Evolutionary conservation across 2,888 invertebrate genomes (phyloP).

Genomic region (Cremastinae sp.): DNA sequence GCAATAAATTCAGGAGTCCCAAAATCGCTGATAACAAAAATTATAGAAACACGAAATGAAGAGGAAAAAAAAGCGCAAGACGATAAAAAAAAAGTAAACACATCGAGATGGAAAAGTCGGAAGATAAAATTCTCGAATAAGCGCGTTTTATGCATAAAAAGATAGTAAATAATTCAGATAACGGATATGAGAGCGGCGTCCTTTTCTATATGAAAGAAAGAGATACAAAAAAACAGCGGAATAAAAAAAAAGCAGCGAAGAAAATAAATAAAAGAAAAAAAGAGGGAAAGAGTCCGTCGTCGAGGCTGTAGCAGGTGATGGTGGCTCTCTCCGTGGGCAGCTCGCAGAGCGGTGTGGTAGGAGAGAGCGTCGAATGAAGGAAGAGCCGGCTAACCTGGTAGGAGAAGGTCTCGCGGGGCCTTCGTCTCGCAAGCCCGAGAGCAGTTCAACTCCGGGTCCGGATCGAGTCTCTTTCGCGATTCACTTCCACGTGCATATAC

Average conservation of each 20-base stretch:
- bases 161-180: constrained; percentile 27
- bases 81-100: too few species aligned
- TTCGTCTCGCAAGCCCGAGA: constrained; percentile 68
- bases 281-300: too few species aligned
- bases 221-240: too few species aligned
- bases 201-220: constrained; percentile 11
- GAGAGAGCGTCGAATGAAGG: constrained; percentile 57
- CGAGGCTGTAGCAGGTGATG: constrained; percentile 61
- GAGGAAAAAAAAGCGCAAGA: constrained; percentile 3
- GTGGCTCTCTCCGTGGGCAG: too few species aligned
- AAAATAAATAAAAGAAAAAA: too few species aligned
- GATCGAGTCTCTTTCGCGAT: constrained; percentile 67
- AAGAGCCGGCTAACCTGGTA: constrained; percentile 53
- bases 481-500: constrained; percentile 30
- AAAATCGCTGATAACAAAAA: not conserved
- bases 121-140: not conserved
- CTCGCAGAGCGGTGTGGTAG: constrained; percentile 45
- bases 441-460: constrained; percentile 69
- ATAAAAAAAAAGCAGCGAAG: constrained; percentile 16
- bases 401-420: constrained; percentile 65
- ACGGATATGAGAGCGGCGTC: constrained; percentile 17
- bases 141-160: constrained; percentile 12
- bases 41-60: not conserved
- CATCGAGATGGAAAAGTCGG: too few species aligned
- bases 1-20: too few species aligned